phyloP scores from a whole-genome alignment of 2,113 vertebrate species.

The Bubo bubo region DNA sequence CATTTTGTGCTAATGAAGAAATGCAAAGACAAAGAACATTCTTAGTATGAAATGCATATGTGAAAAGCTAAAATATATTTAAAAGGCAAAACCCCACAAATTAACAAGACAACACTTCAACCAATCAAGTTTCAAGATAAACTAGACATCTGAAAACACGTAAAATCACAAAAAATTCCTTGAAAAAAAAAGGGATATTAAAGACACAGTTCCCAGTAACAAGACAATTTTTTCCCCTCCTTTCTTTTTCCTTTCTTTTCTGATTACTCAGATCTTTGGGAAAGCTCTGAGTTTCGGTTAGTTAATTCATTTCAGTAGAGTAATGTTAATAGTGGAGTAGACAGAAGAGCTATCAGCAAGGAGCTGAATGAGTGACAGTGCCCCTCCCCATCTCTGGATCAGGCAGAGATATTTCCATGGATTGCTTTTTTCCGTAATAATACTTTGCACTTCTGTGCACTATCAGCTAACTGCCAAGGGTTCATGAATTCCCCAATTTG shows the following conservation, averaged over 20 bases:
- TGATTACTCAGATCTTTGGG: not conserved
- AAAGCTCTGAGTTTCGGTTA: not conserved
- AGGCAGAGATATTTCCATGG: not conserved
- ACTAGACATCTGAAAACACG: not conserved
- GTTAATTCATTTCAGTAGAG: not conserved
- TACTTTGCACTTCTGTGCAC: not conserved
- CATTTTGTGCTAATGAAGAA: not conserved
- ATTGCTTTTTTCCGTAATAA: not conserved
- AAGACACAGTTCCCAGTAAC: not conserved
- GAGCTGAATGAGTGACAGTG: not conserved
- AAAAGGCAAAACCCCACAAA: not conserved
- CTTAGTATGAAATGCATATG: not conserved
- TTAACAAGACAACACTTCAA: not conserved
- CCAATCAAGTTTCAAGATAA: not conserved
- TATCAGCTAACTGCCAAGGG: not conserved
- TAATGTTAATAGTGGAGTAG: not conserved
- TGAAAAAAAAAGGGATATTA: not conserved
- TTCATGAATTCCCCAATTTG: not conserved
- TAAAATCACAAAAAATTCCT: not conserved
- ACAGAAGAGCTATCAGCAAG: not conserved
- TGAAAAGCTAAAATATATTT: not conserved
- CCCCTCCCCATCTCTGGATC: not conserved
- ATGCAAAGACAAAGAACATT: not conserved
- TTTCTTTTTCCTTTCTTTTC: not conserved
- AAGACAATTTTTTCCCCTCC: not conserved